Evolutionary conservation across 2,888 invertebrate genomes (phyloP).

Genomic region (Sceliomorpha sp.): DNA sequence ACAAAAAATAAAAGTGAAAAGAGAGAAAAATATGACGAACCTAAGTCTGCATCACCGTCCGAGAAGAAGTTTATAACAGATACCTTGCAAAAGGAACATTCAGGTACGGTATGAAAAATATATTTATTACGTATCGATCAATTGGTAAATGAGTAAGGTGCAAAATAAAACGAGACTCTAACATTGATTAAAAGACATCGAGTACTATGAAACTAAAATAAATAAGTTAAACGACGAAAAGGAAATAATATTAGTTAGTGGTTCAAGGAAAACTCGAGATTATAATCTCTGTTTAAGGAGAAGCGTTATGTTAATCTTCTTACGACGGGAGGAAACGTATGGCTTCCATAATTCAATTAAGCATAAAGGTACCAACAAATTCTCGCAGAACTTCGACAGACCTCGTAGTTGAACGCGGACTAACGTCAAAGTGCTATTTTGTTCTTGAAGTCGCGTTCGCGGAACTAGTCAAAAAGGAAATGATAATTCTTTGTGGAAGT

Average conservation of each 20-base stretch:
- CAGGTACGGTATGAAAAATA: conserved; percentile 67
- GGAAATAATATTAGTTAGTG: conserved; percentile 34
- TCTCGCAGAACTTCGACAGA: conserved; percentile 62
- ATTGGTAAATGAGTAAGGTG: conserved; percentile 56
- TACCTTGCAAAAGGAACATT: conserved; percentile 72
- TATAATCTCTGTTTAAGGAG: conserved; percentile 63
- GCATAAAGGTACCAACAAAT: conserved; percentile 72
- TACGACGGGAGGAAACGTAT: conserved; percentile 65
- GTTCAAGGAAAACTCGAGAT: conserved; percentile 42
- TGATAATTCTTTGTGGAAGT: conserved; percentile 40
- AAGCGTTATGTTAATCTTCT: conserved; percentile 68
- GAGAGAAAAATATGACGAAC: conserved; percentile 74
- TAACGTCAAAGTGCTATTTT: conserved; percentile 47
- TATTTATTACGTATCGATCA: conserved; percentile 19
- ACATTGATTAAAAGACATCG: conserved; percentile 28
- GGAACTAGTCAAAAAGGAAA: conserved; percentile 24
- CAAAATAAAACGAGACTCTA: conserved; percentile 61
- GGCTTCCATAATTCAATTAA: conserved; percentile 78
- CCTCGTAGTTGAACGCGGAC: conserved; percentile 64
- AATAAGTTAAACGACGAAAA: conserved; percentile 18
- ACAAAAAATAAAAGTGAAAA: conserved; percentile 70
- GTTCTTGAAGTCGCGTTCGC: conserved; percentile 26
- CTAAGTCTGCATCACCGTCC: conserved; percentile 72
- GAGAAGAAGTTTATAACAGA: conserved; percentile 76
- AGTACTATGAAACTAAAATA: conserved; percentile 2